Evolutionary conservation across 2,113 vertebrate species (phyloP), one percentile per base, ranked within the genome.

Genomic region (Potamarius usumacintae): DNA sequence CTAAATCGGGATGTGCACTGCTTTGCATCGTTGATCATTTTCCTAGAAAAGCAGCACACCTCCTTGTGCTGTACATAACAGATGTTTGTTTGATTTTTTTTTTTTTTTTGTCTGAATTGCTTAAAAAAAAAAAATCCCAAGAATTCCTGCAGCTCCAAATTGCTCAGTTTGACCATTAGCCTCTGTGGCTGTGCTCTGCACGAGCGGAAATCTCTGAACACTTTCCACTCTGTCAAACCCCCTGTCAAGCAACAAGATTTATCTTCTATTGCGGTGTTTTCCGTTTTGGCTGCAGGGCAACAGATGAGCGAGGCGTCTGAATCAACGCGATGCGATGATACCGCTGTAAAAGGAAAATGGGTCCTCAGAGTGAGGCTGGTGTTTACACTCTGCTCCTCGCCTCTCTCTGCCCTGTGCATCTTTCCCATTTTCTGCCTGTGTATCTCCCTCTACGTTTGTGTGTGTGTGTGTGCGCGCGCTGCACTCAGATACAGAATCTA

Each of bases 201-300:
- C 30, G 86, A 87, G 83, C 67, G 42, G 57, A 88, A 88, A 82
- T 87, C 72, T 88, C 82, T 20, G 65, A 85, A 79, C 88, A 77
- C 85, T 90, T 90, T 89, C 22, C 72, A 87, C 83, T 69, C 85
- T 85, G 87, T 88, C 82, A 88, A 55, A 53, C 58, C 27, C 27
- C 74, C 86, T 89, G 83, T 89, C 88, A 90, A 67, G 80, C 69
- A 85, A 62, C 67, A 78, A 88, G 83, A 90, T 90, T 86, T 90
- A 86, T 87, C 88, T 92, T 86, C 71, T 67, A 14, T 55, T 82
- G 82, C 62, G 34, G 60, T 86, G 60, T 87, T 91, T 88, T 83
- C 57, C 9, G 84, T 87, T 89, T 85, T 52, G 71, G 81, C 79
- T 87, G 83, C 77, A 53, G 80, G 81, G 85, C 84, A 88, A 83